These are phyloP conservation scores for Onchidella celtica DNA, from an alignment of 2,888 invertebrate genomes.

Conservation along the genomic window DNA sequence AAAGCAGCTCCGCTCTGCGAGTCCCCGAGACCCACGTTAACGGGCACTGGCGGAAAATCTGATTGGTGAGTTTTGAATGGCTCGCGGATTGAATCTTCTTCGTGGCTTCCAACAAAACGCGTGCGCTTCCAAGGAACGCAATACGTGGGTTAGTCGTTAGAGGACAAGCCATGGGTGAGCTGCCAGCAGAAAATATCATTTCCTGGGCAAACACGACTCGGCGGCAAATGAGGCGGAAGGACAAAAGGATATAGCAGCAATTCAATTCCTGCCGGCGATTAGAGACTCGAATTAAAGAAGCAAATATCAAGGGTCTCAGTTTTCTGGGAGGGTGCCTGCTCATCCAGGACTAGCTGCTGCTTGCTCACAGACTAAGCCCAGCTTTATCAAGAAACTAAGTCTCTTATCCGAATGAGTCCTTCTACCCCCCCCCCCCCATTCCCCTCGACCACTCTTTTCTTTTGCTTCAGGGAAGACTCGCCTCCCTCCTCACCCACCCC, in stretches of 20 bases:
- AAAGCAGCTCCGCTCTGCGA: conserved; percentile 48
- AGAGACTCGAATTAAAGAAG: conserved; percentile 52
- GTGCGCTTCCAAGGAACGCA: conserved; percentile 29
- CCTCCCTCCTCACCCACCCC: neutral
- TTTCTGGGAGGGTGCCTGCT: conserved; percentile 23
- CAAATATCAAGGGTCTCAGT: conserved; percentile 49
- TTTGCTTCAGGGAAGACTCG: no score
- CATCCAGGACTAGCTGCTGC: conserved; percentile 32
- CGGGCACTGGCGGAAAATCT: conserved; percentile 30
- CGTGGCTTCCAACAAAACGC: conserved; percentile 12
- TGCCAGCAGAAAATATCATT: conserved; percentile 56
- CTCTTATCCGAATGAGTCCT: neutral
- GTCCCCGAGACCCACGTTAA: conserved; percentile 30
- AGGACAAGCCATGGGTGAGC: conserved; percentile 35
- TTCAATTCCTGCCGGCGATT: conserved; percentile 55
- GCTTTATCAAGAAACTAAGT: conserved; percentile 32
- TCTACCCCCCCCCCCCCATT: conserved; percentile 28
- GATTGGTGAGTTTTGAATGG: conserved; percentile 51
- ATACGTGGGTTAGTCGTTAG: conserved; percentile 45
- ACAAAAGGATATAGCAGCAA: conserved; percentile 55
- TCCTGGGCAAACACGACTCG: conserved; percentile 54
- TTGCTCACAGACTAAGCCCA: conserved; percentile 42
- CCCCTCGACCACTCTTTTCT: neutral
- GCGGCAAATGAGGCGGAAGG: conserved; percentile 55
- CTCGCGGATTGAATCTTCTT: conserved; percentile 48